Base-by-base conservation (phyloP, 2,113 vertebrate genomes). In the Cyphomyrus plagiostoma region DNA sequence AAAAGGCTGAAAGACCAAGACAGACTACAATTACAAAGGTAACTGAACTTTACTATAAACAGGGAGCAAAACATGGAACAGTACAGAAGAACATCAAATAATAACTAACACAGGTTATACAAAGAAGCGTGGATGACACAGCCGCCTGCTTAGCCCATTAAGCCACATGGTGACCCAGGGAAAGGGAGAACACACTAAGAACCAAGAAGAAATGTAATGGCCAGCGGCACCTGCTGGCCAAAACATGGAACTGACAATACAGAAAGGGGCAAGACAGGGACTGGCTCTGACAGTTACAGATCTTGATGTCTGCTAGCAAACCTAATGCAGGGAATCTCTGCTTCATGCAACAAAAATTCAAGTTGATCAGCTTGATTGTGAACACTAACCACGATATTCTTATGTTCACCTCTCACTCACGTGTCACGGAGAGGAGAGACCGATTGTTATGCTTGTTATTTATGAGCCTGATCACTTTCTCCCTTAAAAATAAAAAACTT, bases 361-460 rank as follows among this genome's bases (percentile, higher is more conserved):
- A 35, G 15, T 15, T 19, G 30, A 77, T 17, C 35, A 80, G 74
- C 35, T 1, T 80, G 35, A 39, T 77, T 77, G 70, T 77, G 30
- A 80, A 35, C 74, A 80, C 17, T 80, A 17, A 77, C 74, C 8
- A 39, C 15, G 30, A 6, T 30, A 5, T 77, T 19, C 13, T 77
- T 17, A 77, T 77, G 74, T 77, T 19, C 6, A 0, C 70, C 70
- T 26, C 23, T 62, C 62, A 26, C 9, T 66, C 23, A 66, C 23
- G n/a, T 62, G 62, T 66, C n/a, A 26, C n/a, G 3, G 58, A 26
- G 66, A 46, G 62, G 19, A 26, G 46, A 74, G 66, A 53, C 2
- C 15, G 30, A 45, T 53, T 53, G 1, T 48, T 89, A 91, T 91
- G 88, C 90, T 91, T 92, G 88, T 90, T 88, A 89, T 90, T 89